Evolutionary conservation across 2,113 vertebrate species (phyloP), one percentile per base, ranked within the genome.

Genomic region (Anguilla japonica): DNA sequence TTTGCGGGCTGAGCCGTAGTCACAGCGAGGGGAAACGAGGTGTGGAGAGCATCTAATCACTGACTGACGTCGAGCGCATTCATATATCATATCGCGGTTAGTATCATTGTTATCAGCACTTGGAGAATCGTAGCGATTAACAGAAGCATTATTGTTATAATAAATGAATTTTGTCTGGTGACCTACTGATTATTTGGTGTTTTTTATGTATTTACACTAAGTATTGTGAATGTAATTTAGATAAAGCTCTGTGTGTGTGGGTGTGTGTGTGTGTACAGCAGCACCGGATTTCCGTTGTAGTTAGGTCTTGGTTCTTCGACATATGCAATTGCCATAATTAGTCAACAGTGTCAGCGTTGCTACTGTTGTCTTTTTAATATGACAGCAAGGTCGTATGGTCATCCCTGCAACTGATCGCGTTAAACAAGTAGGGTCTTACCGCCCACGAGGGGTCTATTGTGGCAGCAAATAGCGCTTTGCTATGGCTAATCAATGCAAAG

Each of bases 81-180:
- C 93, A 93, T 94, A 94, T 92, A 94, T 94, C 94, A 94, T 92
- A 90, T 89, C 91, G 92, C 94, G 93, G 94, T 94, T 94, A 93
- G 94, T 93, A 94, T 90, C 85, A 90, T 90, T 92, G 93, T 93
- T 94, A 93, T 92, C 92, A 91, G 91, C 88, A 89, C 5, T 34
- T 2, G n/a, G 3, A 75, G 71, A 75, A 34, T 34, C 34, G 29
- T 13, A n/a, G n/a, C 87, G 87, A 90, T 91, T 91, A 89, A 83
- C n/a, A 34, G n/a, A 75, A 75, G 26, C 71, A 34, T 34, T 75
- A 34, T 14, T 13, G 71, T 75, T 26, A 7, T 34, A 75, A 26
- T 29, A 75, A 75, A 75, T 75, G 5, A 29, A n/a, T 75, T 75
- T 75, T 34, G 71, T 34, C 60, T 67, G 18, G 0, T 53, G 7